Percentiles rank a stretch among this genome's conserved stretches.
phyloP scores from a whole-genome alignment of 2,113 vertebrate genomes.

The Phodopus roborovskii region DNA sequence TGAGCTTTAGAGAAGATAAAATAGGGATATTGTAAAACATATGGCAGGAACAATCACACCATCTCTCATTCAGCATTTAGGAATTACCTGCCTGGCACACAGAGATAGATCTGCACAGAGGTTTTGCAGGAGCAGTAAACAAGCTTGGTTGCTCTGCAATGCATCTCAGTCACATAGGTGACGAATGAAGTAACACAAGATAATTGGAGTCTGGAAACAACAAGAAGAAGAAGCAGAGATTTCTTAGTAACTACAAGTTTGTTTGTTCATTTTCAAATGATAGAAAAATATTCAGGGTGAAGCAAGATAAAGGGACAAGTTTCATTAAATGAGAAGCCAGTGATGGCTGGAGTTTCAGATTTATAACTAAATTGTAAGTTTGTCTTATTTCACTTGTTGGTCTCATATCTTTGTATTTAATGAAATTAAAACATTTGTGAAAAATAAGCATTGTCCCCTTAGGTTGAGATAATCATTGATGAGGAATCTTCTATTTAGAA shows the following conservation, averaged over 20 bases:
- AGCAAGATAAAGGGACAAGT: not conserved
- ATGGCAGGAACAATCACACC: not conserved
- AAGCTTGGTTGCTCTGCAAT: not conserved
- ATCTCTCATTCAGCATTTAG: not conserved
- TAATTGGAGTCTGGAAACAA: not conserved
- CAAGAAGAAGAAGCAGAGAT: no score
- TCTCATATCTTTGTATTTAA: not conserved
- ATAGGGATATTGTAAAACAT: not conserved
- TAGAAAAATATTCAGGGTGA: not conserved
- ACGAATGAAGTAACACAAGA: no score
- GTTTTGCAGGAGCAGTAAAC: not conserved
- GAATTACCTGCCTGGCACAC: not conserved
- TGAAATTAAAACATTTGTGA: not conserved
- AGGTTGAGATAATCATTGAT: not conserved
- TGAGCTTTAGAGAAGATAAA: not conserved
- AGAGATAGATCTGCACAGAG: not conserved
- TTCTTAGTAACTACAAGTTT: no score
- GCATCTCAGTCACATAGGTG: not conserved
- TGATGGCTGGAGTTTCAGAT: not conserved
- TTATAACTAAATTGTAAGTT: not conserved
- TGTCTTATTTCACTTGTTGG: not conserved
- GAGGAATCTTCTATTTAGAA: not conserved
- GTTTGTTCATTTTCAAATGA: not conserved
- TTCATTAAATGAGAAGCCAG: not conserved
- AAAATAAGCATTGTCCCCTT: not conserved